Conservation (phyloP, 2,797 vertebrate species). For the Mycteria americana region DNA sequence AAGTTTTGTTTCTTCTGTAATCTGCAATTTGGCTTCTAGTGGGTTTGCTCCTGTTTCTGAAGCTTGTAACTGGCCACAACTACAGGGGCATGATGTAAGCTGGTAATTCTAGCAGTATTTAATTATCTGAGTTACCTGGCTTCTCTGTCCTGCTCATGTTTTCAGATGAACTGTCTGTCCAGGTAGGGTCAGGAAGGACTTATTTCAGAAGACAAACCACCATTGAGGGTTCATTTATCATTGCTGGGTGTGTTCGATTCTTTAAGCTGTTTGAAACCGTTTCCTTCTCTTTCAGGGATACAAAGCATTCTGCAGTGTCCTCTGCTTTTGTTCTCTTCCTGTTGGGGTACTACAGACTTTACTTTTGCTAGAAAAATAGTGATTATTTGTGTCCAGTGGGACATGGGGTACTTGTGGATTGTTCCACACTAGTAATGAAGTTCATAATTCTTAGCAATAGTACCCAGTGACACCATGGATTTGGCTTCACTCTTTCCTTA, state of each 20-base stretch:
- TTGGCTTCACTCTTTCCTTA: background rate
- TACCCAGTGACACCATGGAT: background rate
- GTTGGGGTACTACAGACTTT: background rate
- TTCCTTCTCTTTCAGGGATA: background rate
- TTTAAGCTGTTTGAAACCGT: background rate
- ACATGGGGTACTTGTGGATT: background rate
- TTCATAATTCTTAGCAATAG: background rate
- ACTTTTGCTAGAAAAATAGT: background rate
- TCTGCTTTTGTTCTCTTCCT: background rate
- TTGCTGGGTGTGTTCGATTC: background rate
- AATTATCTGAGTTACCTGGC: background rate
- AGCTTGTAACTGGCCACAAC: background rate
- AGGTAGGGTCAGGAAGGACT: background rate
- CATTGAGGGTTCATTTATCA: accelerated
- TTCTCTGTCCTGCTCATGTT: background rate
- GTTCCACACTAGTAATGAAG: background rate
- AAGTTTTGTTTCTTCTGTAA: background rate
- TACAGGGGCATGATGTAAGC: background rate
- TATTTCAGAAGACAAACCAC: background rate
- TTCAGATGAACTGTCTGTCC: background rate
- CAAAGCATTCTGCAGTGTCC: background rate
- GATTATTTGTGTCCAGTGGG: background rate
- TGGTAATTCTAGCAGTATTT: background rate
- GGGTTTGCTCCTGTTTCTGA: background rate
- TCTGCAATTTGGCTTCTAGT: background rate